Percentiles rank a stretch among this genome's conserved stretches.
phyloP scores from a whole-genome alignment of 2,113 vertebrate species.

The Megaleporinus macrocephalus region DNA sequence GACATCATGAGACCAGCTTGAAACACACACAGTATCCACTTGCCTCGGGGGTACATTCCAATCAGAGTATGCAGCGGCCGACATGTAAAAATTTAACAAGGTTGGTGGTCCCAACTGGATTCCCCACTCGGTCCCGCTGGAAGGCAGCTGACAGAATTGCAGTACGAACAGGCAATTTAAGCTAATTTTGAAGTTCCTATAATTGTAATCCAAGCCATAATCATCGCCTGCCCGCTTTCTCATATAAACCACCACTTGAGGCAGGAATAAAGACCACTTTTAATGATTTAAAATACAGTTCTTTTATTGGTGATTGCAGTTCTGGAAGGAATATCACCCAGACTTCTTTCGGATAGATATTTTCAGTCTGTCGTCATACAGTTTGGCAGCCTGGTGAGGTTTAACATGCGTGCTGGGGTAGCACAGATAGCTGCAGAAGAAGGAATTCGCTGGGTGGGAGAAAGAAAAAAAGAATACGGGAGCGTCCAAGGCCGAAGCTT shows the following conservation, averaged over 20 bases:
- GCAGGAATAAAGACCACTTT: neutral
- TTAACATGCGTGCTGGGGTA: neutral
- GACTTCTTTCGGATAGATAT: neutral
- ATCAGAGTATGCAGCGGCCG: neutral
- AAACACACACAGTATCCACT: slow-evolving; percentile 27
- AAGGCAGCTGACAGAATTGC: neutral
- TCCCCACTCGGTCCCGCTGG: neutral
- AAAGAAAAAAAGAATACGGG: neutral
- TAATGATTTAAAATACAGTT: neutral
- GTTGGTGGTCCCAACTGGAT: neutral
- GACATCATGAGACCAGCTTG: neutral
- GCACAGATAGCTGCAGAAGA: neutral
- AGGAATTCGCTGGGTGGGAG: neutral
- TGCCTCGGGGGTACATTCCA: neutral
- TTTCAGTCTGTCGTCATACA: neutral
- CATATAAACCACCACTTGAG: neutral
- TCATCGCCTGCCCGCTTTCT: neutral
- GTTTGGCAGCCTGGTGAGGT: neutral
- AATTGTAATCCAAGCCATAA: slow-evolving; percentile 7
- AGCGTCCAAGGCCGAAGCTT: neutral
- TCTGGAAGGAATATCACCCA: neutral
- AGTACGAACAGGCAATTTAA: neutral
- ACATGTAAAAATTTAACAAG: slow-evolving; percentile 25
- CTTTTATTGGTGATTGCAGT: neutral
- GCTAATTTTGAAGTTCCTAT: neutral